Percentiles rank a stretch among this genome's conserved stretches.
Evolutionary conservation across 2,888 invertebrate genomes (phyloP).

Genomic region (Pollenia griseotomentosa): DNA sequence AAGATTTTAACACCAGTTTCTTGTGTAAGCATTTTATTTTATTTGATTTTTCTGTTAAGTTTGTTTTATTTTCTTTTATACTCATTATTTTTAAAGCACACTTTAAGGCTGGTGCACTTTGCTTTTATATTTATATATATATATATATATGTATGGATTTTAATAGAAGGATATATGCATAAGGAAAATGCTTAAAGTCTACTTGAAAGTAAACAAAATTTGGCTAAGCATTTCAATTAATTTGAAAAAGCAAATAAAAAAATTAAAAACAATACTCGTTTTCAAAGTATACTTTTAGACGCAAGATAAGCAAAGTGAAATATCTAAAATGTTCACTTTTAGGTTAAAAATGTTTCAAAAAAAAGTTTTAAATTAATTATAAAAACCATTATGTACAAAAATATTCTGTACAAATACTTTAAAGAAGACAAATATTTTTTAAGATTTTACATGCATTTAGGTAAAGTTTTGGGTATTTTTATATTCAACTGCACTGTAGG

Average conservation of each 20-base stretch:
- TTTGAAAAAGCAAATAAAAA: constrained; percentile 1
- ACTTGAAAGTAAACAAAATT: constrained; percentile 18
- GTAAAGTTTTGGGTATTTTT: too few relatives aligned
- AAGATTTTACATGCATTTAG: too few relatives aligned
- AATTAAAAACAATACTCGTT: background rate
- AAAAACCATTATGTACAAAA: too few relatives aligned
- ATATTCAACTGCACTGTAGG: too few relatives aligned
- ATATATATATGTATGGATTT: constrained; percentile 26
- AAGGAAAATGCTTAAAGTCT: background rate
- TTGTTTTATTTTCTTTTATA: constrained; percentile 1
- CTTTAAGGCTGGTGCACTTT: constrained; percentile 34
- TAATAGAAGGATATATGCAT: background rate
- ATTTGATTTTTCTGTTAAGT: background rate
- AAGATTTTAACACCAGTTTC: constrained; percentile 63
- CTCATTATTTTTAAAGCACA: constrained; percentile 34
- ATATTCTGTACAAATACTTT: too few relatives aligned
- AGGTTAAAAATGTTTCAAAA: too few relatives aligned
- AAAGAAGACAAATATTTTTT: too few relatives aligned
- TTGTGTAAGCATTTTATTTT: constrained; percentile 43
- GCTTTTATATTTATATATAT: background rate
- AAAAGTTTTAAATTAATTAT: too few relatives aligned
- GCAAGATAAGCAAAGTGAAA: background rate
- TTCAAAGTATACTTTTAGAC: background rate
- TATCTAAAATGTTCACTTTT: background rate
- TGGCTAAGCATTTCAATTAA: constrained; percentile 33